A percentile compares a stretch with the other conserved stretches of the same genome.
phyloP scores from a whole-genome alignment of 2,888 invertebrate genomes.

The Netelia inedita region DNA sequence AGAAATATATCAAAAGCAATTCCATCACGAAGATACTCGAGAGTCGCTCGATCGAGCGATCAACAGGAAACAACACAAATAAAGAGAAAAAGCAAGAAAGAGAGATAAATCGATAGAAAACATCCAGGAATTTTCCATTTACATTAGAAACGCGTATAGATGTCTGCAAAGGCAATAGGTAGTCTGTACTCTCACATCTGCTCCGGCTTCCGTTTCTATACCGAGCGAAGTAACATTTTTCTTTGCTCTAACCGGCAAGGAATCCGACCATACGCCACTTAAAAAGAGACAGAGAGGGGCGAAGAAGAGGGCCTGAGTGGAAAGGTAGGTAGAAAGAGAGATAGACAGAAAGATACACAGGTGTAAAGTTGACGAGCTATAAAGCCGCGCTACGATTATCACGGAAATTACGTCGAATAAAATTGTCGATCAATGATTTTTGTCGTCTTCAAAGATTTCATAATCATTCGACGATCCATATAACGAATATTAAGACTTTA shows the following conservation, averaged over 20 bases:
- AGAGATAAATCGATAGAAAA: conserved; percentile 16
- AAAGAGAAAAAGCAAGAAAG: conserved; percentile 22
- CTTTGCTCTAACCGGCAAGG: conserved; percentile 9
- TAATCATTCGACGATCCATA: neutral
- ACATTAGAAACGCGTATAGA: conserved; percentile 69
- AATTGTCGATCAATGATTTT: conserved; percentile 15
- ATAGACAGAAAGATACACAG: neutral
- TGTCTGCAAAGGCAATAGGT: conserved; percentile 45
- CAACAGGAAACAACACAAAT: conserved; percentile 52
- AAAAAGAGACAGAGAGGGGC: neutral
- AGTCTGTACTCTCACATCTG: conserved; percentile 53
- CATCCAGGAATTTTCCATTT: conserved; percentile 73
- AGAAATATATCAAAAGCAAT: conserved; percentile 43
- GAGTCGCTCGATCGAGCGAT: conserved; percentile 57
- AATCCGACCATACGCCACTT: conserved; percentile 34
- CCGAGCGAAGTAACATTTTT: conserved; percentile 51
- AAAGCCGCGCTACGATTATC: neutral
- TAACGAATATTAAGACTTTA: neutral
- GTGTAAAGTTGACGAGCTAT: conserved; percentile 1
- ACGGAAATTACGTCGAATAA: neutral
- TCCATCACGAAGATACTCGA: conserved; percentile 40
- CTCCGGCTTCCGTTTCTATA: conserved; percentile 58
- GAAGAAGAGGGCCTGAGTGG: neutral
- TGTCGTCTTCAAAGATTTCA: neutral
- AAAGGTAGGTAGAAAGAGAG: neutral